Evolutionary conservation across 2,888 invertebrate genomes (phyloP), one percentile per base, ranked within the genome.

Genomic region (Synanthedon tipuliformis): DNA sequence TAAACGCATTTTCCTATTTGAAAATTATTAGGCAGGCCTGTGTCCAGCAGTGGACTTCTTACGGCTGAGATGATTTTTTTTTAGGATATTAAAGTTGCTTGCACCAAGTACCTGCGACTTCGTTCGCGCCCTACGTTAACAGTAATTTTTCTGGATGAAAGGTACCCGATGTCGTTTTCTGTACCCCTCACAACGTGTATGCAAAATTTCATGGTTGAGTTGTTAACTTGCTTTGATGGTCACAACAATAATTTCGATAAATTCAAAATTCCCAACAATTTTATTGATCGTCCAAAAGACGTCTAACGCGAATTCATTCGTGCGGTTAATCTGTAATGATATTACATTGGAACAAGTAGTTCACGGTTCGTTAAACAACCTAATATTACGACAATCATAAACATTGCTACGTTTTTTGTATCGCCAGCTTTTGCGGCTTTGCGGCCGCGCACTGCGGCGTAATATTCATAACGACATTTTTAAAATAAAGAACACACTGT

Each of bases 301-400:
- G 15, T 56, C 41, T 45, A 45, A 52, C 54, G 40, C 53, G 51
- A 40, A 60, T 55, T 57, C 58, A 52, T 40, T 59, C 55, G 53
- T 48, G 58, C 56, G 57, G 40, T 55, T 57, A 63, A 59, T 58
- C 55, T 51, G 40, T 52, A 41, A 53, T 54, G 54, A 58, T 57
- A 55, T 54, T 49, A 49, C 50, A 41, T 55, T 56, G 40, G 51
- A 50, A 12, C 51, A 40, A 57, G 54, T 55, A 51, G 52, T 56
- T 56, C 54, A 55, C 54, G 58, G 55, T 56, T 53, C 50, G 56
- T 53, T 56, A 51, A 45, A 45, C 50, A 41, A 51, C 53, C 41
- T 52, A 56, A 54, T 54, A 45, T 54, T 53, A 49, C 41, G 16
- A 50, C 50, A 40, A 52, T 45, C 45, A 45, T 45, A 45, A 49